Percentiles rank a stretch among this genome's conserved stretches.
phyloP scores from a whole-genome alignment of 2,113 vertebrate genomes.

The Hippolais icterina region DNA sequence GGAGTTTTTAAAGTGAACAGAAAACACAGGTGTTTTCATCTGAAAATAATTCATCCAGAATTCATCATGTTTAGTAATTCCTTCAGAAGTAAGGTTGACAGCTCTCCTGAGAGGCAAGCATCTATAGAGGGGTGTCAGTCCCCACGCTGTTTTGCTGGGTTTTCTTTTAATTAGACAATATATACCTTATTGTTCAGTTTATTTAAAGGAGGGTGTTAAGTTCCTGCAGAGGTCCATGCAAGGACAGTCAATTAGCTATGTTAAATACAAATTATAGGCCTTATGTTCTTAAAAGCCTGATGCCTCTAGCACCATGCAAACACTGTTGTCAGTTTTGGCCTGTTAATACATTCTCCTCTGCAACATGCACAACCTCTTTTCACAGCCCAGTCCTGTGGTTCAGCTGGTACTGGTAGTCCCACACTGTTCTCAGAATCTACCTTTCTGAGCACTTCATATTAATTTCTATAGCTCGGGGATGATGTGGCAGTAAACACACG shows the following conservation, averaged over 20 bases:
- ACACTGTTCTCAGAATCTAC: neutral
- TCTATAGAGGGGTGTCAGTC: neutral
- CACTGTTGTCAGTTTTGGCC: neutral
- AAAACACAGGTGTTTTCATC: neutral
- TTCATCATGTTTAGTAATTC: neutral
- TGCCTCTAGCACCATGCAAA: neutral
- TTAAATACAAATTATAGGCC: neutral
- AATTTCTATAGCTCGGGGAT: neutral
- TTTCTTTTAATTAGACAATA: neutral
- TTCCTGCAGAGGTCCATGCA: neutral
- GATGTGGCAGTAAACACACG: neutral
- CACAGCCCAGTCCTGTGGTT: neutral
- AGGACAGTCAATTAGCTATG: neutral
- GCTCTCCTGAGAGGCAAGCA: neutral
- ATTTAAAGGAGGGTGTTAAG: neutral
- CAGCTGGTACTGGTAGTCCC: neutral
- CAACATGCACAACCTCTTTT: neutral
- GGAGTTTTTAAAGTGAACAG: conserved; percentile 7
- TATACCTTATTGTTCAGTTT: neutral
- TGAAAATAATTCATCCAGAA: neutral
- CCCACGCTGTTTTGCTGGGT: fast-evolving
- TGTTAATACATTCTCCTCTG: neutral
- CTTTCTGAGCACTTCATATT: neutral
- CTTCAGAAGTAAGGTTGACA: neutral
- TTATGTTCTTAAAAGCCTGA: neutral